Evolutionary conservation across 1,140 invertebrate species (phyloP).

Genomic region (Drosophila lacteicornis): DNA sequence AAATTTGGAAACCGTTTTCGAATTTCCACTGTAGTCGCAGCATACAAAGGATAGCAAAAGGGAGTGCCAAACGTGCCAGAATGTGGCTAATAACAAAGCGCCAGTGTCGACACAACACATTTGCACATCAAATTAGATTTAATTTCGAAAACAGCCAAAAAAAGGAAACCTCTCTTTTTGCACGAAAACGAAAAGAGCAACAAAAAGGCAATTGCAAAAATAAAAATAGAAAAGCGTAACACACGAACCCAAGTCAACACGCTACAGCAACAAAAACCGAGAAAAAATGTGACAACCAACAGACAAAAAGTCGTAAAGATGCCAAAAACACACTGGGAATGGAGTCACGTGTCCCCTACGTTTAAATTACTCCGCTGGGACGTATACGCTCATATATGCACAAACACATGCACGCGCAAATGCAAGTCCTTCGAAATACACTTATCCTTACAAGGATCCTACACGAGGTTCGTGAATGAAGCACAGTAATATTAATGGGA

Average conservation of each 20-base stretch:
- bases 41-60: conserved; percentile 9
- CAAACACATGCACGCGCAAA: conserved; percentile 12
- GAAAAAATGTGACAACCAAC: conserved; percentile 53
- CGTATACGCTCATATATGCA: conserved; percentile 8
- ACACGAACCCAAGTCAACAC: conserved; percentile 34
- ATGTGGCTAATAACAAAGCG: conserved; percentile 41
- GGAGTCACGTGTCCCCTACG: conserved; percentile 63
- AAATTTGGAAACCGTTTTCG: neutral
- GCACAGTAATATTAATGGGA: conserved; percentile 38
- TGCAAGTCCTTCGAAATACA: conserved; percentile 24
- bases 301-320: conserved; percentile 54
- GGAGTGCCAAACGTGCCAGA: conserved; percentile 25
- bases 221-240: conserved; percentile 6
- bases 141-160: conserved; percentile 54
- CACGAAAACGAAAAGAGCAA: conserved; percentile 8
- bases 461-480: conserved; percentile 6
- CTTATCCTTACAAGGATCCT: conserved; percentile 18
- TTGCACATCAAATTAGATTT: conserved; percentile 71
- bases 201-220: conserved; percentile 23
- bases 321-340: conserved; percentile 60
- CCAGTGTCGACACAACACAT: conserved; percentile 42
- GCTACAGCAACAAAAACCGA: conserved; percentile 42
- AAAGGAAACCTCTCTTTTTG: conserved; percentile 20
- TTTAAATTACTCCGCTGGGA: conserved; percentile 54
- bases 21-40: conserved; percentile 16